A percentile compares a stretch with the other conserved stretches of the same genome.
phyloP scores from a whole-genome alignment of 2,113 vertebrate species.

The Ptilorrhoa leucosticta region DNA sequence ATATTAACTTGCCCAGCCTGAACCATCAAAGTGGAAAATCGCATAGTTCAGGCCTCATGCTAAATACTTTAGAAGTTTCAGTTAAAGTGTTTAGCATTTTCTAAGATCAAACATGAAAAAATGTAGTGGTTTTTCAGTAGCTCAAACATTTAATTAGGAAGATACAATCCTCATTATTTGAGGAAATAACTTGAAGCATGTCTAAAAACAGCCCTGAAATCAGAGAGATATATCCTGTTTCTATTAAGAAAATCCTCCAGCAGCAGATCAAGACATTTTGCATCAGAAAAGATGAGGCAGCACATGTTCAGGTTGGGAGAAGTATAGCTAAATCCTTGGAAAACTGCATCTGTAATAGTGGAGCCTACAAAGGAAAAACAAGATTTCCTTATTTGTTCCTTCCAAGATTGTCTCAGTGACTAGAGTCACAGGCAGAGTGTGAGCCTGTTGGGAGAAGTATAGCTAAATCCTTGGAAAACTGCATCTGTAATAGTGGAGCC shows the following conservation, averaged over 20 bases:
- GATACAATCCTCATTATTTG: neutral
- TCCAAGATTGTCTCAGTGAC: neutral
- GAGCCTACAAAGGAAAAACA: neutral
- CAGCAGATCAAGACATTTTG: neutral
- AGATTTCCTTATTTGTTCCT: neutral
- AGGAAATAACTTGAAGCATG: neutral
- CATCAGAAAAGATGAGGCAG: neutral
- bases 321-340: neutral
- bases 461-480: neutral
- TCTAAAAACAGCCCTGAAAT: neutral
- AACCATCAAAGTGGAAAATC: neutral
- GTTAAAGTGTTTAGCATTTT: neutral
- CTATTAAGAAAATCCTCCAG: neutral
- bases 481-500: neutral
- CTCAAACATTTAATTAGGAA: neutral
- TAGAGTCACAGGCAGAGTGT: neutral
- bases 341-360: neutral
- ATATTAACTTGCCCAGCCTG: neutral
- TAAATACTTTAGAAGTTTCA: neutral
- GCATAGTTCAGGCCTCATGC: accelerated
- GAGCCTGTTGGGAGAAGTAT: neutral
- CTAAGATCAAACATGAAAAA: neutral
- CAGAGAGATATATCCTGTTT: neutral
- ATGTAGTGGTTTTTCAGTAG: neutral
- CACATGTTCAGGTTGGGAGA: neutral